These are phyloP conservation scores for Rhinolophus sinicus DNA, from an alignment of 2,113 vertebrate species.

Conservation along the genomic window DNA sequence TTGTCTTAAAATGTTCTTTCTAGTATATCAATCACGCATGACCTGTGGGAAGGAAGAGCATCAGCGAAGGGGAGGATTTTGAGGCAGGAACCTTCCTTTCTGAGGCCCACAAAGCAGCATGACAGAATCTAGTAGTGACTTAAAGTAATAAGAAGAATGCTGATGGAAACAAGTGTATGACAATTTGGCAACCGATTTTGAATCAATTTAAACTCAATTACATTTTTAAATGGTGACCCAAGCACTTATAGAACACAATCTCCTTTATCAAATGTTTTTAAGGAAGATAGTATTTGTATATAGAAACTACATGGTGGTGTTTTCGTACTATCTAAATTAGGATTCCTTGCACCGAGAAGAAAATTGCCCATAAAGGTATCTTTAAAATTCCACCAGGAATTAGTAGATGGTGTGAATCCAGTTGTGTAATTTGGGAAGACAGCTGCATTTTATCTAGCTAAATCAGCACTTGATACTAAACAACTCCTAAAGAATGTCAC, in stretches of 20 bases:
- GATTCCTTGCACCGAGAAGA: conserved; percentile 53
- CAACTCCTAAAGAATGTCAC: conserved; percentile 31
- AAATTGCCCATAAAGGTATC: conserved; percentile 73
- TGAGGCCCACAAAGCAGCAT: background rate
- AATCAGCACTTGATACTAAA: conserved; percentile 69
- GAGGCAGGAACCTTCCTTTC: background rate
- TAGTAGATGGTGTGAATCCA: conserved; percentile 72
- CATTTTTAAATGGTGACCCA: conserved; percentile 50
- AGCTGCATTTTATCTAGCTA: conserved; percentile 70
- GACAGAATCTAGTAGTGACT: background rate
- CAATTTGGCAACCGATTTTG: conserved; percentile 3
- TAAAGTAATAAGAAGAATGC: background rate
- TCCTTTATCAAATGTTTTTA: conserved; percentile 42
- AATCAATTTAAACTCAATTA: conserved; percentile 22
- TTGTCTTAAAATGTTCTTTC: background rate
- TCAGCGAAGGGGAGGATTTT: background rate
- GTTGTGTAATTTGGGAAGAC: conserved; percentile 74
- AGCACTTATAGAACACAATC: conserved; percentile 17
- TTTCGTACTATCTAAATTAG: conserved; percentile 54
- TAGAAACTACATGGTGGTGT: background rate
- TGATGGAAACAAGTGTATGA: background rate
- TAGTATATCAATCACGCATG: background rate
- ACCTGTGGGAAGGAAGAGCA: background rate
- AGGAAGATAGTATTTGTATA: conserved; percentile 41
- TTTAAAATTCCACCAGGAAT: conserved; percentile 71